Percentiles rank a stretch among this genome's conserved stretches.
Evolutionary conservation across 2,888 invertebrate species (phyloP).

Genomic region (Hemithea aestivaria): DNA sequence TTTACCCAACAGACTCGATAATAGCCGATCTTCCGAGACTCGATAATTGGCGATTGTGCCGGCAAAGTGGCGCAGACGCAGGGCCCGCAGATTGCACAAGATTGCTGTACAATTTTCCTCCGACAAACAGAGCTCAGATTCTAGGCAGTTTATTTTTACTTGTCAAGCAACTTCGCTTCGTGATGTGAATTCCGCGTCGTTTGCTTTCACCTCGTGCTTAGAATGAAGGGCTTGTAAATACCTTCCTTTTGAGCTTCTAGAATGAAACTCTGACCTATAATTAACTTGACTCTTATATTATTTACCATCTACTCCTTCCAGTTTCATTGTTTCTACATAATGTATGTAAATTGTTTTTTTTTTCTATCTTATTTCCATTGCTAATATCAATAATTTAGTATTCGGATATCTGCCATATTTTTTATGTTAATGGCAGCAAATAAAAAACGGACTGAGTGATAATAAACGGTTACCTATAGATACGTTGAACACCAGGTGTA

Average conservation of each 20-base stretch:
- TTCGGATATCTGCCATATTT: too few relatives aligned
- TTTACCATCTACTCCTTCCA: too few relatives aligned
- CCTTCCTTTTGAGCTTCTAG: neutral
- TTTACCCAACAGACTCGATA: conserved; percentile 34
- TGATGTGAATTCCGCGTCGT: conserved; percentile 22
- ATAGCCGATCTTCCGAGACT: conserved; percentile 36
- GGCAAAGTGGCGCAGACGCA: conserved; percentile 36
- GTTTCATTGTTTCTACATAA: too few relatives aligned
- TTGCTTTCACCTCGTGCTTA: conserved; percentile 9
- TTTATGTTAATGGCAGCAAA: too few relatives aligned
- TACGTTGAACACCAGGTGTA: too few relatives aligned
- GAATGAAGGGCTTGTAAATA: neutral
- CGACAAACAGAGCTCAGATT: conserved; percentile 38
- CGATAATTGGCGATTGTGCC: conserved; percentile 50
- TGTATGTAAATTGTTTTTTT: too few relatives aligned
- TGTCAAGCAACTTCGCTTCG: conserved; percentile 38
- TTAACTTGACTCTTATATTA: too few relatives aligned
- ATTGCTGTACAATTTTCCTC: conserved; percentile 59
- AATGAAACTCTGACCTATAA: too few relatives aligned
- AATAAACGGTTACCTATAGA: too few relatives aligned
- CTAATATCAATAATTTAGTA: too few relatives aligned
- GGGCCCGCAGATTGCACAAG: conserved; percentile 51
- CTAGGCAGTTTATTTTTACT: conserved; percentile 27
- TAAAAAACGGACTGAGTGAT: too few relatives aligned
- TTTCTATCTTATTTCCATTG: too few relatives aligned